Conservation (phyloP, 2,113 vertebrate species). For the Raphicerus campestris region DNA sequence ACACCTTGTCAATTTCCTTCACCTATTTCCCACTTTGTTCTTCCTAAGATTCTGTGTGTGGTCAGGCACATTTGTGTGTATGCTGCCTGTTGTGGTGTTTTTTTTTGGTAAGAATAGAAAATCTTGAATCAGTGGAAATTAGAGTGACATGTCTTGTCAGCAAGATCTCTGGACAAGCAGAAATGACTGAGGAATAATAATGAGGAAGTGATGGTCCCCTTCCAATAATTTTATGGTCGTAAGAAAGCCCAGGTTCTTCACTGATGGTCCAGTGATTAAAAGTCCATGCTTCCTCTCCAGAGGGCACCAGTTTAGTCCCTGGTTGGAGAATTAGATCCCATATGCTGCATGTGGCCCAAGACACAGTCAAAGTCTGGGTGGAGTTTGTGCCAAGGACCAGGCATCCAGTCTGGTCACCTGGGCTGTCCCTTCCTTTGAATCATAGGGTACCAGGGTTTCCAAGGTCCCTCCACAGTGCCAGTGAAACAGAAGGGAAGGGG, state of each 20-base stretch:
- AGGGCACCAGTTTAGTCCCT: not conserved
- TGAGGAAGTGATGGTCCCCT: conserved; percentile 34
- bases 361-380: not conserved
- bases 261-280: not conserved
- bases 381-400: not conserved
- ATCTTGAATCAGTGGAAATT: conserved; percentile 42
- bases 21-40: too few species aligned
- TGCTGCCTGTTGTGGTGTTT: too few species aligned
- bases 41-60: not conserved
- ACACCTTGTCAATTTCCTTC: not conserved
- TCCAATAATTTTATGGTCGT: not conserved
- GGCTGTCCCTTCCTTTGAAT: not conserved
- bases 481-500: not conserved
- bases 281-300: not conserved
- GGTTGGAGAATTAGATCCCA: not conserved
- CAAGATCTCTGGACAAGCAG: conserved; percentile 37
- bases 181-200: not conserved
- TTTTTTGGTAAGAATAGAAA: conserved; percentile 39
- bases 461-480: not conserved
- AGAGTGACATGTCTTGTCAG: conserved; percentile 16
- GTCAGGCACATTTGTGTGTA: too few species aligned
- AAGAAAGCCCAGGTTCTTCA: not conserved
- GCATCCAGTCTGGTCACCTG: not conserved
- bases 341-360: not conserved
- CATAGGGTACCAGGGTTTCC: not conserved